Base-by-base conservation (phyloP, 2,888 invertebrate species). In the Ectobius pallidus region DNA sequence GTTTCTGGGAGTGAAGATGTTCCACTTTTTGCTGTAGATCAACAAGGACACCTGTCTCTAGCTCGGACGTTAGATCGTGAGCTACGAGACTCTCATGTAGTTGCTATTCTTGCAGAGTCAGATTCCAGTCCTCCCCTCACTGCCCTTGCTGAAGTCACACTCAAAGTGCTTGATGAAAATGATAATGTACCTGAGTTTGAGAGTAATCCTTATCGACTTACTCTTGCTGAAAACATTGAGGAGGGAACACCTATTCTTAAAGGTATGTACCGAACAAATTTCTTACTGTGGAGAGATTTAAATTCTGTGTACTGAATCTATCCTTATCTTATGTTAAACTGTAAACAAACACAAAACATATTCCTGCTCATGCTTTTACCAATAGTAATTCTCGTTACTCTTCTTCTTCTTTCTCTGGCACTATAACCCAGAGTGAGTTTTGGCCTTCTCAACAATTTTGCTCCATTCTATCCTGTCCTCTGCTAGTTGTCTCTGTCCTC, bases 111-210 rank as follows among this genome's bases (percentile, higher is more conserved):
- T 32, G 92, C 92, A 0, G 88, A 92, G 80, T 92, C 92, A 0
- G 87, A 89, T 77, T 88, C 90, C 11, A 91, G 89, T 77, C 93
- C 93, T 16, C 87, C 92, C 1, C 82, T 92, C 34, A 91, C 90
- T 22, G 88, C 89, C 11, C 85, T 92, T 77, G 87, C 90, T 20
- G 88, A 90, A 82, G 90, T 96, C 74, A 86, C 88, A 4, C 85
- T 97, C 71, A 91, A 92, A 83, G 92, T 97, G 73, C 87, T 93
- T 75, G 97, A 97, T 82, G 92, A 93, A 77, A 97, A 97, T 83
- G 96, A 97, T 83, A 94, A 96, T 83, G 88, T 90, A 68, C 97
- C 97, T 0, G 86, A 87, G 77, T 96, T 97, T 83, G 94, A 96
- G 82, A 93, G 92, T 79, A 90, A 88, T 80, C 91, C 92, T 0